Evolutionary conservation across 2,113 vertebrate genomes (phyloP).

Genomic region (Strigops habroptila): DNA sequence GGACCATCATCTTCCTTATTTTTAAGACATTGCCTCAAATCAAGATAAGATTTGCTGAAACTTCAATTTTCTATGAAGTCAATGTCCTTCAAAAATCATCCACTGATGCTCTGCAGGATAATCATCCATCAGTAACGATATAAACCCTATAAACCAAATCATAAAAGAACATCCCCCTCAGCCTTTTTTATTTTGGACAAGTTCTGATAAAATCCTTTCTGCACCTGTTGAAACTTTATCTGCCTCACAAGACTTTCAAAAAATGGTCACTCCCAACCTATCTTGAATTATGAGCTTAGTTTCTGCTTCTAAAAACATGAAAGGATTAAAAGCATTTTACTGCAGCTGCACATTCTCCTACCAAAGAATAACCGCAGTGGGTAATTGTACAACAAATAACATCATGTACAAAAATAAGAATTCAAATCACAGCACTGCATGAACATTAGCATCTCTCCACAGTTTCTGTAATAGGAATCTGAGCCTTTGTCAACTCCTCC

Average conservation of each 20-base stretch:
- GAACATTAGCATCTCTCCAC: not conserved
- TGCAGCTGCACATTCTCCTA: not conserved
- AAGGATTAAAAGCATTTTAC: not conserved
- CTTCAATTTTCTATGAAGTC: not conserved
- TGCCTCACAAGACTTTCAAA: not conserved
- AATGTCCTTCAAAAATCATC: not conserved
- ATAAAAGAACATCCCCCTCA: not conserved
- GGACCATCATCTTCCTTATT: not conserved
- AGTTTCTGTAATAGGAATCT: not conserved
- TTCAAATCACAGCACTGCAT: not conserved
- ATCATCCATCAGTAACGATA: not conserved
- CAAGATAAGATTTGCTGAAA: not conserved
- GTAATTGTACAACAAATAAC: not conserved
- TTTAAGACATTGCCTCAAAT: not conserved
- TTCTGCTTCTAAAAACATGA: not conserved
- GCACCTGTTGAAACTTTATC: not conserved
- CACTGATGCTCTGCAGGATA: not conserved
- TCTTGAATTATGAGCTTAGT: not conserved
- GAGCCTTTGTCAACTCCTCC: not conserved
- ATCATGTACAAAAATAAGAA: not conserved
- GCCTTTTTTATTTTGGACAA: not conserved
- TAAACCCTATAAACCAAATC: not conserved
- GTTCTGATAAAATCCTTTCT: not conserved
- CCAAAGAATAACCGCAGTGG: not conserved
- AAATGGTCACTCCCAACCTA: not conserved